Percentiles rank a stretch among this genome's conserved stretches.
phyloP scores from a whole-genome alignment of 2,888 invertebrate species.

The Minunthozetes semirufus region DNA sequence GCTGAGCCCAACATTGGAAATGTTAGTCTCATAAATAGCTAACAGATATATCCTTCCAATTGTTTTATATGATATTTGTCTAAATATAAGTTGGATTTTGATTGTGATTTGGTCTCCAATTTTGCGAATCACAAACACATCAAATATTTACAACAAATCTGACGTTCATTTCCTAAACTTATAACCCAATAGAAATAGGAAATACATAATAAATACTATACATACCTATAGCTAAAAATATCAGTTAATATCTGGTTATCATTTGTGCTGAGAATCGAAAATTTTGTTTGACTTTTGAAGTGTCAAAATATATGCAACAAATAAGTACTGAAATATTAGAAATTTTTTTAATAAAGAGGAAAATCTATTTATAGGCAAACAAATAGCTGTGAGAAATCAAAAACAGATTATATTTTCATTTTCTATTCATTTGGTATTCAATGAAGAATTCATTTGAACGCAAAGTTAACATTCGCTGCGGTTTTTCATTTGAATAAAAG shows the following conservation, averaged over 20 bases:
- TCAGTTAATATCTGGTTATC: neutral
- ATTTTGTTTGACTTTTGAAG: neutral
- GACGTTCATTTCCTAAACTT: no score
- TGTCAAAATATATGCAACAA: neutral
- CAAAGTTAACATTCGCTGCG: neutral
- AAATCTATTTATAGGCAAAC: no score
- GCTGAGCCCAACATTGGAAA: neutral
- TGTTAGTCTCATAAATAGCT: neutral
- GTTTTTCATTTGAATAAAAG: neutral
- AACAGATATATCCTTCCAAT: neutral
- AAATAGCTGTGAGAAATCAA: neutral
- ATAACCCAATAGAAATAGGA: no score
- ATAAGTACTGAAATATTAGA: no score
- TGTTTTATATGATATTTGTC: neutral
- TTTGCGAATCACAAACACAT: neutral
- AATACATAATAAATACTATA: no score
- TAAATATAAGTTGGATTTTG: neutral
- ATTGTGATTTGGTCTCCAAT: neutral
- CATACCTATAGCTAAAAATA: neutral
- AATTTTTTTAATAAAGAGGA: no score
- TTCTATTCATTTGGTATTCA: neutral
- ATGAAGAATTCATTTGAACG: neutral
- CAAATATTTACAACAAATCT: neutral
- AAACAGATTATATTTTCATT: neutral
- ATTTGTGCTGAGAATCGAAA: neutral